These are phyloP conservation scores for Puffinus mauretanicus DNA, from an alignment of 2,113 vertebrate species.

Conservation along the genomic window DNA sequence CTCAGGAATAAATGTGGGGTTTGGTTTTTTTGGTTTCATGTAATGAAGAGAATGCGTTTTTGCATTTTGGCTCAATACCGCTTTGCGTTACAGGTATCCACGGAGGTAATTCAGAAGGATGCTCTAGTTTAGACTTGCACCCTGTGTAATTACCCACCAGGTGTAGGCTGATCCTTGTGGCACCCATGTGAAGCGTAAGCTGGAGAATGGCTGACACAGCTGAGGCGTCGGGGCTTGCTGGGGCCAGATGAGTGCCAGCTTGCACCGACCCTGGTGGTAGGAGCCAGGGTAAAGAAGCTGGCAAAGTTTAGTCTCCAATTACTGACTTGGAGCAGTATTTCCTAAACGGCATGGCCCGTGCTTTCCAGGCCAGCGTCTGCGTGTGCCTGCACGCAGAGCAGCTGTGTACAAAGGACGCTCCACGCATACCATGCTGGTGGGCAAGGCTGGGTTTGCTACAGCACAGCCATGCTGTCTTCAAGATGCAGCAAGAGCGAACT, in stretches of 20 bases:
- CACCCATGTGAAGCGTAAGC: background rate
- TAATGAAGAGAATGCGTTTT: fast-evolving
- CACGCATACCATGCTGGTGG: background rate
- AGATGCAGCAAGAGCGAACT: background rate
- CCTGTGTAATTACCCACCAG: background rate
- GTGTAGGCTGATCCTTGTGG: background rate
- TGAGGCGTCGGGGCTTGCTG: fast-evolving
- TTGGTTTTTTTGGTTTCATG: background rate
- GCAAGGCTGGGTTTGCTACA: background rate
- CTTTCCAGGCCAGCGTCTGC: background rate
- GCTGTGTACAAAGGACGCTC: background rate
- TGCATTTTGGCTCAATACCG: background rate
- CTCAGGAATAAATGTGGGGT: background rate
- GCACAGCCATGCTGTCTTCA: background rate
- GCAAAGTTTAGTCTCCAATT: background rate
- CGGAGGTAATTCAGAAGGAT: background rate
- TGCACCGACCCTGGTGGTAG: background rate
- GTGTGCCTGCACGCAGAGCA: background rate
- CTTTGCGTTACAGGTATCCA: background rate
- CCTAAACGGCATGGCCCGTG: background rate
- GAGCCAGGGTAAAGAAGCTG: background rate
- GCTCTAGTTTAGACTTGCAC: background rate
- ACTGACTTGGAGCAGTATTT: background rate
- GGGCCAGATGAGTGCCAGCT: background rate
- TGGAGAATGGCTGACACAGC: background rate